phyloP scores from a whole-genome alignment of 2,888 invertebrate species.

The Aphodius sticticus region DNA sequence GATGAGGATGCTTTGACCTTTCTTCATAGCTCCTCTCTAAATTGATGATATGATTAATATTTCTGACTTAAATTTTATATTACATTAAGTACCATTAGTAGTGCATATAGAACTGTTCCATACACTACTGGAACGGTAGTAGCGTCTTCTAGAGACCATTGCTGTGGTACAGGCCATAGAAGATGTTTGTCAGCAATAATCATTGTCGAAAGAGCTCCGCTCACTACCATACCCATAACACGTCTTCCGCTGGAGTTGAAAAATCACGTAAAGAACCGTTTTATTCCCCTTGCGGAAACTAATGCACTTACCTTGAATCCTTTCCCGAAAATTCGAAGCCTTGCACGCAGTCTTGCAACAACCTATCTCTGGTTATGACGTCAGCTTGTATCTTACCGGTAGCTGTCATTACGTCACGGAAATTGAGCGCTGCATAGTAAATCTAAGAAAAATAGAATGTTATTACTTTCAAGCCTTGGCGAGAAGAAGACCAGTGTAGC shows the following conservation, averaged over 20 bases:
- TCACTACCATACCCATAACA: slow-evolving; percentile 71
- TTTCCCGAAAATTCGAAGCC: slow-evolving; percentile 76
- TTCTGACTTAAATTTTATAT: slow-evolving; percentile 13
- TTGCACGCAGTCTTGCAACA: slow-evolving; percentile 70
- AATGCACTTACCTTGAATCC: slow-evolving; percentile 41
- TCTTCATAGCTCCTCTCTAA: slow-evolving; percentile 28
- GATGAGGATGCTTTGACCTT: slow-evolving; percentile 58
- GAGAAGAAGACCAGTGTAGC: background rate
- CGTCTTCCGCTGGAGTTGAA: slow-evolving; percentile 62
- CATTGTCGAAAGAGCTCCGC: slow-evolving; percentile 68
- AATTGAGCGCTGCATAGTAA: slow-evolving; percentile 85
- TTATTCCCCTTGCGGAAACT: slow-evolving; percentile 57
- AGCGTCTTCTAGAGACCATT: slow-evolving; percentile 78
- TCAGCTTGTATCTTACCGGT: slow-evolving; percentile 89
- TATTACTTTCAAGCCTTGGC: no score
- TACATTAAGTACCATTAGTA: slow-evolving; percentile 61
- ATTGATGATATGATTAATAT: background rate
- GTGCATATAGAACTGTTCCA: slow-evolving; percentile 62
- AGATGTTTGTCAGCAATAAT: slow-evolving; percentile 65
- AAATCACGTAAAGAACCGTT: background rate
- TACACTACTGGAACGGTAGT: slow-evolving; percentile 82
- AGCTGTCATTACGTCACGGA: slow-evolving; percentile 94
- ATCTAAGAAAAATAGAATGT: slow-evolving; percentile 67
- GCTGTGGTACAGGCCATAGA: slow-evolving; percentile 73
- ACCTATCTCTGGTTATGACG: slow-evolving; percentile 73